Percentiles rank a stretch among this genome's conserved stretches.
phyloP scores from a whole-genome alignment of 2,888 invertebrate genomes.

The Drosophila limbata region DNA sequence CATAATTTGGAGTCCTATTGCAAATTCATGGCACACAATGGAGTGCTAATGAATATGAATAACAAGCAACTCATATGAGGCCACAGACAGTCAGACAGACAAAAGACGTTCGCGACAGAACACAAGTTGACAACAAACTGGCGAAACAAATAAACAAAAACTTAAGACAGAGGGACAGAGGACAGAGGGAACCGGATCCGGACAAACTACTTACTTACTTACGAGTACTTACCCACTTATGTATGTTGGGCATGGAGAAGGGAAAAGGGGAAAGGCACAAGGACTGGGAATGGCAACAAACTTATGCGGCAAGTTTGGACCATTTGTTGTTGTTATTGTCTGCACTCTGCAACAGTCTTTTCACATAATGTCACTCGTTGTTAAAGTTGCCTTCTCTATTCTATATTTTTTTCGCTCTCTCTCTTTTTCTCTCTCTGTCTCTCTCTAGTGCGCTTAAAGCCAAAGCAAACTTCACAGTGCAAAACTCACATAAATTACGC shows the following conservation, averaged over 20 bases:
- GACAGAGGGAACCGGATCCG: constrained; percentile 14
- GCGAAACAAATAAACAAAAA: constrained; percentile 49
- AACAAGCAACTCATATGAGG: constrained; percentile 57
- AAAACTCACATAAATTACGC: constrained; percentile 79
- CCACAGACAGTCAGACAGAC: constrained; percentile 49
- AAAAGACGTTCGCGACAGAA: constrained; percentile 31
- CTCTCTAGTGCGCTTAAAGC: constrained; percentile 38
- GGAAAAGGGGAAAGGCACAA: too few species aligned
- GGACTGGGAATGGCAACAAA: constrained; percentile 47
- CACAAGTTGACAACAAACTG: constrained; percentile 54
- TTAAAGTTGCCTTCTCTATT: constrained; percentile 51
- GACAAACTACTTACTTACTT: constrained; percentile 66
- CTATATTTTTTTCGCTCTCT: not conserved
- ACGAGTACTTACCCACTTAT: constrained; percentile 71
- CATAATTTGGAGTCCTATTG: constrained; percentile 44
- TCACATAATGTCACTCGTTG: constrained; percentile 67
- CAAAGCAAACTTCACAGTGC: constrained; percentile 62
- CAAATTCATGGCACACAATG: constrained; percentile 68
- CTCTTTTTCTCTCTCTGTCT: not conserved
- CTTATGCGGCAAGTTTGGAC: constrained; percentile 74
- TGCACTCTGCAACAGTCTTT: constrained; percentile 59
- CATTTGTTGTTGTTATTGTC: constrained; percentile 61
- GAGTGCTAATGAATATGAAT: constrained; percentile 75
- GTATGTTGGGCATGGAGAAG: constrained; percentile 38
- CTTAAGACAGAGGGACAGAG: constrained; percentile 20